Evolutionary conservation across 2,113 vertebrate genomes (phyloP), one percentile per base, ranked within the genome.

Genomic region (Erpornis zantholeuca): DNA sequence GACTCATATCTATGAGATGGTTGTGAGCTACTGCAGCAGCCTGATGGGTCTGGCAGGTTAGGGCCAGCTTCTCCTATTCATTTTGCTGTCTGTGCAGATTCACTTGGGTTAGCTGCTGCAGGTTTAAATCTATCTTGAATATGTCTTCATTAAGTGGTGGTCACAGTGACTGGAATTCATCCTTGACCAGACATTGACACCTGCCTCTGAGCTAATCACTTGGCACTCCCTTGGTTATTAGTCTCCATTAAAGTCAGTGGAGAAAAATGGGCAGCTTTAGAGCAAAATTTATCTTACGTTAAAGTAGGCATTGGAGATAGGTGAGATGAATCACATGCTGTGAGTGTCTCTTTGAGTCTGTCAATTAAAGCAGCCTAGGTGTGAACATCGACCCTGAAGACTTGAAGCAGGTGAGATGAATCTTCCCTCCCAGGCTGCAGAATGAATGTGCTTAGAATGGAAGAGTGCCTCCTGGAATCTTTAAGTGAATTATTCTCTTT

Each of bases 271-370:
- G 12, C 54, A 69, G 40, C n/a, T 86, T 90, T 53, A 76, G 66
- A 76, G 63, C 25, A 63, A 66, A 88, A 95, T 94, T 90, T 80
- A 49, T 97, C 71, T 94, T 93, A 88, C 80, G 63, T 54, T 93
- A 77, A 95, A 93, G 54, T 35, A 85, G 88, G 31, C 79, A 77
- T 50, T 80, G 42, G 54, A 72, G 82, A 53, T 73, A 88, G 88
- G 66, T 86, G 88, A 96, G 75, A 95, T 93, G 79, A 90, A 97
- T 94, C 85, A 90, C 94, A 80, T 72, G 36, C 70, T 82, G 40
- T 1, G 16, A 80, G 12, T 65, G 40, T 59, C 66, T 89, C 54
- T 96, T 68, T 76, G 77, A 64, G 70, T 61, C 75, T 93, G 79
- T 53, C 94, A 90, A 1, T 82, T 95, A 96, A 65, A 80, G 25